Evolutionary conservation across 2,113 vertebrate species (phyloP), one percentile per base, ranked within the genome.

Genomic region (Castor canadensis): DNA sequence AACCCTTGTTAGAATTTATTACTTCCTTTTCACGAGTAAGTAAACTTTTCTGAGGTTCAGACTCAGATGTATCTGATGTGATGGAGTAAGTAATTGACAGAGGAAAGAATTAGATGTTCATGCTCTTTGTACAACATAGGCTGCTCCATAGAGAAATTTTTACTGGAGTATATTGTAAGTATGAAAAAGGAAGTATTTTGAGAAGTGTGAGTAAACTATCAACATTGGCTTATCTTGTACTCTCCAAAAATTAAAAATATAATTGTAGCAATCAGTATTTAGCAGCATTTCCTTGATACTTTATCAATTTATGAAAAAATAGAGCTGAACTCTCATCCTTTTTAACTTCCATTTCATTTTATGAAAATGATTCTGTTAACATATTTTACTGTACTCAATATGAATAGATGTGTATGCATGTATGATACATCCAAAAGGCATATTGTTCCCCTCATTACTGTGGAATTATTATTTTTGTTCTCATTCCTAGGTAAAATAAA

Each of bases 401-500:
- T 40, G 47, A 75, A 93, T 19, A 9, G 15, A 62, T 32, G n/a
- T 92, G 1, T 17, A 0, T 86, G 72, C 64, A 72, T 4, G 83
- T 91, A 87, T 1, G 56, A n/a, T 10, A 9, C 43, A 49, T 62
- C 3, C 28, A 95, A 76, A 93, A 82, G n/a, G 85, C 19, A 40
- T 24, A 67, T 81, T 38, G 9, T 16, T 83, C 32, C 24, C 38
- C 26, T 93, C 81, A 54, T 77, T 92, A 93, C 5, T 81, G 0
- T 84, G 54, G 0, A 11, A 64, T 79, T 86, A 89, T 91, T 76
- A 49, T 26, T 54, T 97, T 86, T 87, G 1, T 38, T 81, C 69
- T 95, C 38, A 91, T 11, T 93, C 20, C n/a, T 83, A 96, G 6
- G 45, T 92, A 82, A 79, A 52, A 91, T 90, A 95, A 97, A 97